Percentiles rank a stretch among this genome's conserved stretches.
Evolutionary conservation across 2,888 invertebrate genomes (phyloP).

Genomic region (Plusia festucae): DNA sequence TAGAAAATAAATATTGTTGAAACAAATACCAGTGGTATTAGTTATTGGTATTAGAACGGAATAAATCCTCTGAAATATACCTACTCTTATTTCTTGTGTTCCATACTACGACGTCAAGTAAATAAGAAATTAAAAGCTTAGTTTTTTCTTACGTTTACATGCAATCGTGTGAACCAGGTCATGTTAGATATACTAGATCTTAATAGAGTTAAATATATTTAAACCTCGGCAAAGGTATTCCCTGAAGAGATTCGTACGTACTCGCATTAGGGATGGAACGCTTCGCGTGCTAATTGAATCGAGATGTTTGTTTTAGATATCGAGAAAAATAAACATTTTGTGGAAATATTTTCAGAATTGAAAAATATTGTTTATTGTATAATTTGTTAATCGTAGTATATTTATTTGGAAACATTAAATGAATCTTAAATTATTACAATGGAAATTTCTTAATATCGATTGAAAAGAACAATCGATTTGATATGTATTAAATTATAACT

Average conservation of each 20-base stretch:
- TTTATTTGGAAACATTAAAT: no score
- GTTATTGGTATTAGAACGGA: no score
- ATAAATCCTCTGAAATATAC: no score
- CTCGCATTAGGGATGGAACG: conserved; percentile 30
- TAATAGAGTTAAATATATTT: conserved; percentile 43
- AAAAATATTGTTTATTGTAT: no score
- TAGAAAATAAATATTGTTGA: no score
- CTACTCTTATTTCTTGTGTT: not conserved
- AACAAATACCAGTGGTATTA: no score
- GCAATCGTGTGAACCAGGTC: conserved; percentile 19
- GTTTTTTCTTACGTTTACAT: conserved; percentile 10
- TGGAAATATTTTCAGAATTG: not conserved
- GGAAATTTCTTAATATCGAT: no score
- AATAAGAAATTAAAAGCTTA: conserved; percentile 1
- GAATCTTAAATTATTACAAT: no score
- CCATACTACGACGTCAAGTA: not conserved
- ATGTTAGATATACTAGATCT: conserved; percentile 39
- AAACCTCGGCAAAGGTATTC: conserved; percentile 40
- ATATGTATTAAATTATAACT: no score
- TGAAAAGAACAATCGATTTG: no score
- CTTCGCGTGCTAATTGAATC: not conserved
- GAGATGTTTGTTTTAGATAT: not conserved
- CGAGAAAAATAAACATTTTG: not conserved
- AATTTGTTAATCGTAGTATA: no score
- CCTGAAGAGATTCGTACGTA: conserved; percentile 23